Percentiles rank a stretch among this genome's conserved stretches.
These are phyloP conservation scores for Eucidaris tribuloides DNA, from an alignment of 35 echinoderm and acorn worm species.

Conservation along the genomic window DNA sequence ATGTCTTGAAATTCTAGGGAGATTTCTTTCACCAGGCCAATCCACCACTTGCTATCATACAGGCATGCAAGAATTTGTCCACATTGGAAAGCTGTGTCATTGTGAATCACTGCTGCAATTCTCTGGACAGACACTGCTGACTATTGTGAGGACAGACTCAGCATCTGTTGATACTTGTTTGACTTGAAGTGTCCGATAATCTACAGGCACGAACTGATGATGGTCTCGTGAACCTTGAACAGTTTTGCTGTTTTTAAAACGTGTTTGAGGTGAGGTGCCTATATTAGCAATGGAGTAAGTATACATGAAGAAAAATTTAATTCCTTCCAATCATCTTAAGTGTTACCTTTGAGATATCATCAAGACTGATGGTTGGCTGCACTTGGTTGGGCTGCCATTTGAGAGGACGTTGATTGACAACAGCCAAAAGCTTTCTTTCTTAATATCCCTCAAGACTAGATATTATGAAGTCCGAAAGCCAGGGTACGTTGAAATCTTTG, in stretches of 20 bases:
- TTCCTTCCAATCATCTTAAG: no score
- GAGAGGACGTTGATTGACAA: no score
- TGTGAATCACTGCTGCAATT: neutral
- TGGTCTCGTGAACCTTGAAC: neutral
- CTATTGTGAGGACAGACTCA: constrained; percentile 2
- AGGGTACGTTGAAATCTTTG: constrained; percentile 13
- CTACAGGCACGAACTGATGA: neutral
- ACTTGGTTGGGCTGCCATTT: no score
- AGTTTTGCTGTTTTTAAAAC: neutral
- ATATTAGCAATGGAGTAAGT: neutral
- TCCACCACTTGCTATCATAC: constrained; percentile 12
- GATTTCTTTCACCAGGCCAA: constrained; percentile 3
- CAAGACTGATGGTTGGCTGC: no score
- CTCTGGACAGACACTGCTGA: neutral
- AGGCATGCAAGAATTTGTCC: constrained; percentile 4
- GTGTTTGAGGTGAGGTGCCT: neutral
- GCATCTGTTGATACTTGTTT: neutral
- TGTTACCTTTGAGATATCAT: no score
- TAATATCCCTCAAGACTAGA: no score
- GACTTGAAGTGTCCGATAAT: neutral
- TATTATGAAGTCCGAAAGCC: constrained; percentile 20
- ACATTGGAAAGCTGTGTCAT: neutral
- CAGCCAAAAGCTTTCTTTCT: no score
- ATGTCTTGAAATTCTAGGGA: neutral
- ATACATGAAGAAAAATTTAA: neutral